Conservation (phyloP, 2,797 vertebrate species). For the Cirrhinus mrigala region DNA sequence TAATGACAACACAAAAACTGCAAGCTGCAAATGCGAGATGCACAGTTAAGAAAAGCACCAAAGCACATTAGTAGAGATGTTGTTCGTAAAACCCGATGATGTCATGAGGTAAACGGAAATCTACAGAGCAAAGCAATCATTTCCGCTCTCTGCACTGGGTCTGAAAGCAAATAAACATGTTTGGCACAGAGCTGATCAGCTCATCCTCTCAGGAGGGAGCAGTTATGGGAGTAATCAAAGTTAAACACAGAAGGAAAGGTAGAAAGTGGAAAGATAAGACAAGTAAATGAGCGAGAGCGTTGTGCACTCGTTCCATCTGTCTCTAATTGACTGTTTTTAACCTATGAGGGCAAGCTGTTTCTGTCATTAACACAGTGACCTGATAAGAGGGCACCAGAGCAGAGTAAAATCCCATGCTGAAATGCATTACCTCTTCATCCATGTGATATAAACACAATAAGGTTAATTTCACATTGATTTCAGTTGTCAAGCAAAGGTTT, state of each 20-base stretch:
- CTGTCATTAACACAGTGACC: constrained; percentile 40
- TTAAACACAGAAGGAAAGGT: constrained; percentile 52
- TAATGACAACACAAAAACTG: constrained; percentile 33
- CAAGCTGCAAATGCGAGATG: not conserved
- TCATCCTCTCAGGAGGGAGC: constrained; percentile 31
- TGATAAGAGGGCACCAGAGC: not conserved
- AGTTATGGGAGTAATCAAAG: constrained; percentile 64
- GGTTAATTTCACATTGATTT: not conserved
- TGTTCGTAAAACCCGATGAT: constrained; percentile 10
- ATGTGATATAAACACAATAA: not conserved
- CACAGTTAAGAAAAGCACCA: constrained; percentile 6
- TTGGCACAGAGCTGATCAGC: constrained; percentile 30
- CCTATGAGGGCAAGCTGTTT: not conserved
- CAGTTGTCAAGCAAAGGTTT: not conserved
- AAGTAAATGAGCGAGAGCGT: constrained; percentile 25
- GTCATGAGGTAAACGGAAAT: not conserved
- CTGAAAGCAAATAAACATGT: constrained; percentile 52
- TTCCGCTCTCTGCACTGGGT: constrained; percentile 20
- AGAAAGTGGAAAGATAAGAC: constrained; percentile 55
- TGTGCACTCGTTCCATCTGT: constrained; percentile 16
- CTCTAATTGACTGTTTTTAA: constrained; percentile 39
- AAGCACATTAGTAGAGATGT: not conserved
- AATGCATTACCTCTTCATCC: not conserved
- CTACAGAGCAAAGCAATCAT: constrained; percentile 2
- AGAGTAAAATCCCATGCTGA: constrained; percentile 13